Evolutionary conservation across 2,888 invertebrate species (phyloP).

Genomic region (Eupithecia subumbrata): DNA sequence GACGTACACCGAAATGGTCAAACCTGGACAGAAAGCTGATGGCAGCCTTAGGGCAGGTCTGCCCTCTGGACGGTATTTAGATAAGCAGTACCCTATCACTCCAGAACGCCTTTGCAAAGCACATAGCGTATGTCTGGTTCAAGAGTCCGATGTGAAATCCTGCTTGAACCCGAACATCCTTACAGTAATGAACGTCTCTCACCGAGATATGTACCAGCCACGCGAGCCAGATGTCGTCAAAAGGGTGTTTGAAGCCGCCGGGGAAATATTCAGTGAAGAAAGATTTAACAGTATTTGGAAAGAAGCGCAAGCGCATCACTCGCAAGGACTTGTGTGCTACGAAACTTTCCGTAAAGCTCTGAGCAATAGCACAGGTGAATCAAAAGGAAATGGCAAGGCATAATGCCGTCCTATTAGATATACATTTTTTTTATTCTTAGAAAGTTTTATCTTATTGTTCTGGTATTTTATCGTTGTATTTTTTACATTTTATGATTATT

Average conservation of each 20-base stretch:
- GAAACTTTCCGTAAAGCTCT: slow-evolving; percentile 77
- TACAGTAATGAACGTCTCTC: slow-evolving; percentile 64
- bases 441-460: neutral
- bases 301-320: slow-evolving; percentile 76
- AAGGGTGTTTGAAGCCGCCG: slow-evolving; percentile 80
- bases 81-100: slow-evolving; percentile 68
- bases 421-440: neutral
- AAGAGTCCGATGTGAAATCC: slow-evolving; percentile 69
- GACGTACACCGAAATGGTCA: slow-evolving; percentile 74
- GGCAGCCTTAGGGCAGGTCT: slow-evolving; percentile 64
- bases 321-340: slow-evolving; percentile 80
- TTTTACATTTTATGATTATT: neutral
- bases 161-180: slow-evolving; percentile 67
- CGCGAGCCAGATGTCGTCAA: slow-evolving; percentile 66
- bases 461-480: neutral
- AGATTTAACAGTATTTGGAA: slow-evolving; percentile 79
- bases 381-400: slow-evolving; percentile 23
- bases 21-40: slow-evolving; percentile 58
- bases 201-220: slow-evolving; percentile 71
- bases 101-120: slow-evolving; percentile 62
- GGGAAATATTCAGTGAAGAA: slow-evolving; percentile 77
- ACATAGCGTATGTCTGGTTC: slow-evolving; percentile 60
- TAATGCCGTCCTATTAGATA: slow-evolving; percentile 1
- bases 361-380: slow-evolving; percentile 40
- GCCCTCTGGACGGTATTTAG: slow-evolving; percentile 74